phyloP scores from a whole-genome alignment of 2,888 invertebrate species.

The Caenorhabditis imperialis region DNA sequence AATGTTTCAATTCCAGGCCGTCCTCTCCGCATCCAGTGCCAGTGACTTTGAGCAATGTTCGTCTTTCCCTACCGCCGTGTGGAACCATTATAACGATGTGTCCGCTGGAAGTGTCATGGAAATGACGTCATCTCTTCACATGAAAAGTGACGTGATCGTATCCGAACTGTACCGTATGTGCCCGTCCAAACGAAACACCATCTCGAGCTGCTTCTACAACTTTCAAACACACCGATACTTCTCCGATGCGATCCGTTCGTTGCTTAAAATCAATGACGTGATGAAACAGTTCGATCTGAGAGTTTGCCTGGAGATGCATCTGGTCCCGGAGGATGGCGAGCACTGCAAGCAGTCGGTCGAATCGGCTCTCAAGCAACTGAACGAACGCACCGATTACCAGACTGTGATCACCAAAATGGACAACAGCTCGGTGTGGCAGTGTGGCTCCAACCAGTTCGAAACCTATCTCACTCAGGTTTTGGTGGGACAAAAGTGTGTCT shows the following conservation, averaged over 20 bases:
- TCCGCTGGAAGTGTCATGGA: too few relatives aligned
- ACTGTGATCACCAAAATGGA: background rate
- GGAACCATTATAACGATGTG: too few relatives aligned
- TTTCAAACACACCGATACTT: background rate
- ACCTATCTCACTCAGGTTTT: slow-evolving; percentile 12
- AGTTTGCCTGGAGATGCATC: slow-evolving; percentile 11
- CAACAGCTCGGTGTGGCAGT: slow-evolving; percentile 1
- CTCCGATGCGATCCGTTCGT: background rate
- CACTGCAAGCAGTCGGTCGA: background rate
- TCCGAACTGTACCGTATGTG: background rate
- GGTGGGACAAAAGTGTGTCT: slow-evolving; percentile 1
- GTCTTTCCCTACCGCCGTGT: too few relatives aligned
- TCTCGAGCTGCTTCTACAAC: slow-evolving; percentile 3
- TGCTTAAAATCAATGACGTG: background rate
- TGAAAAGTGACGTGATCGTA: too few relatives aligned
- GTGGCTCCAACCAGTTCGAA: slow-evolving; percentile 8
- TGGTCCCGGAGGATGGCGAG: slow-evolving; percentile 6
- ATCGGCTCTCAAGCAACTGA: background rate
- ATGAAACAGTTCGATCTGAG: background rate
- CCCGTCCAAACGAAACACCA: background rate
- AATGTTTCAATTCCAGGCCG: too few relatives aligned
- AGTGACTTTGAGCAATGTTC: too few relatives aligned
- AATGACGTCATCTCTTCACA: too few relatives aligned
- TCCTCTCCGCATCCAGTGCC: too few relatives aligned
- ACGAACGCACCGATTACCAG: too few relatives aligned